These are phyloP conservation scores for Anthophora plumipes DNA, from an alignment of 2,888 invertebrate genomes.

Conservation along the genomic window DNA sequence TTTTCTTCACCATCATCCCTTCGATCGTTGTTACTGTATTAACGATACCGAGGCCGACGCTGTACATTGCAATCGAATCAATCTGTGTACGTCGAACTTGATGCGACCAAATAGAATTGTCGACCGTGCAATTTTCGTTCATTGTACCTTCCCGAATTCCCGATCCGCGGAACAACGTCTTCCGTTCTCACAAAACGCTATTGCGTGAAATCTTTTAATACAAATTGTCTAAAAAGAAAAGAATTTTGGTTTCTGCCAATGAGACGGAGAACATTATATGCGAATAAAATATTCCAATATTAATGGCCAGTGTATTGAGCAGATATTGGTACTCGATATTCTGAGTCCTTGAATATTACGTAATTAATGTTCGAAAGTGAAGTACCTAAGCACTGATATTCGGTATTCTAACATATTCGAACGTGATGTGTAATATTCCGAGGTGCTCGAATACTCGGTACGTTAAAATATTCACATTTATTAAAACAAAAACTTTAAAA, in stretches of 20 bases:
- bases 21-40: conserved; percentile 43
- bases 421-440: neutral
- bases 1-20: conserved; percentile 5
- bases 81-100: conserved; percentile 46
- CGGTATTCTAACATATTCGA: neutral
- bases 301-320: too few relatives aligned
- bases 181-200: neutral
- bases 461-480: neutral
- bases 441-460: too few relatives aligned
- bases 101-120: conserved; percentile 59
- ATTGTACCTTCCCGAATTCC: conserved; percentile 43
- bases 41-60: conserved; percentile 36
- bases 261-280: too few relatives aligned
- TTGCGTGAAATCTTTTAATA: neutral
- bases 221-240: too few relatives aligned
- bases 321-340: neutral
- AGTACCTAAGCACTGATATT: neutral
- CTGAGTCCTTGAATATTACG: neutral
- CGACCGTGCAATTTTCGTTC: conserved; percentile 50
- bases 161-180: conserved; percentile 30
- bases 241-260: too few relatives aligned
- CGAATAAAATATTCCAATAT: too few relatives aligned
- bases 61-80: conserved; percentile 42
- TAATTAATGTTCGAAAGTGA: neutral
- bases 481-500: neutral